These are phyloP conservation scores for Rhombomys opimus DNA, from an alignment of 2,113 vertebrate species.

Conservation along the genomic window DNA sequence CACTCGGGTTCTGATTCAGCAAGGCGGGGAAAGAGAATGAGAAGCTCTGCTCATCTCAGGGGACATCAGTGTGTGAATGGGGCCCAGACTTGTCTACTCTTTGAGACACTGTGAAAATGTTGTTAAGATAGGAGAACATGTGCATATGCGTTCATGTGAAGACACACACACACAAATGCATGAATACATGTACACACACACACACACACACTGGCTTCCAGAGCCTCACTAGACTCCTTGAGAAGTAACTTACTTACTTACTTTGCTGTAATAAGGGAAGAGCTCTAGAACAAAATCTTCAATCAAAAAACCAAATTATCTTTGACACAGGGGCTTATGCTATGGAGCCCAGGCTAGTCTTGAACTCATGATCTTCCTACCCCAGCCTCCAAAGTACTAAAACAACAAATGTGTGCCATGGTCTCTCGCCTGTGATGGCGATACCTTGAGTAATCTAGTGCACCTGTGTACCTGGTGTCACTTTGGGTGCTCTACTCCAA, in stretches of 20 bases:
- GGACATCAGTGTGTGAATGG: not conserved
- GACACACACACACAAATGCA: not conserved
- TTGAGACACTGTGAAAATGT: not conserved
- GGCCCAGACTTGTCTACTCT: not conserved
- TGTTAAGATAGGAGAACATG: not conserved
- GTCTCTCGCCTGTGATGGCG: not conserved
- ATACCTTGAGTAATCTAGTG: not conserved
- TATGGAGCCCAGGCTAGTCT: not conserved
- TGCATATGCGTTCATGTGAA: not conserved
- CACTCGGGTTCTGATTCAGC: not conserved
- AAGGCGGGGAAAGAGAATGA: not conserved
- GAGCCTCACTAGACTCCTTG: not conserved
- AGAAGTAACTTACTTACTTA: not conserved
- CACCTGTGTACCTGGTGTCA: too few relatives aligned
- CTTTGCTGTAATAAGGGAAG: not conserved
- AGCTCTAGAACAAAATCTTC: constrained; percentile 13
- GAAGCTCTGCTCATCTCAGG: not conserved
- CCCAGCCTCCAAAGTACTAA: too few relatives aligned
- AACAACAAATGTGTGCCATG: not conserved
- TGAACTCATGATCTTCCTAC: not conserved
- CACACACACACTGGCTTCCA: not conserved
- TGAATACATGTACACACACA: not conserved
- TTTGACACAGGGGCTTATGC: not conserved
- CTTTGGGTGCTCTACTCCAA: not conserved
- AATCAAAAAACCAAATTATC: not conserved